These are phyloP conservation scores for Rhabdornis inornatus DNA, from an alignment of 2,113 vertebrate genomes.

Conservation along the genomic window DNA sequence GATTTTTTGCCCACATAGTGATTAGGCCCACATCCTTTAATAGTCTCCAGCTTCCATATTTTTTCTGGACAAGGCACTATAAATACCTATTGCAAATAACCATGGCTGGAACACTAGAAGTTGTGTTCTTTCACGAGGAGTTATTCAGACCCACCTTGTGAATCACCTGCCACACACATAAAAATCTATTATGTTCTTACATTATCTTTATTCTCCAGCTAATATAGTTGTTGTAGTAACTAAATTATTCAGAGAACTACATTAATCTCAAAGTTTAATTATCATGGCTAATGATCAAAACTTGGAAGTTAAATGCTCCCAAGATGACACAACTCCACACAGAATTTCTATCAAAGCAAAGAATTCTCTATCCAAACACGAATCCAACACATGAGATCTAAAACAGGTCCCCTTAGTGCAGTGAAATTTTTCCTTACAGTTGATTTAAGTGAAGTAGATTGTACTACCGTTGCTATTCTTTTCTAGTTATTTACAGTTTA, in stretches of 20 bases:
- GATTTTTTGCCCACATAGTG: neutral
- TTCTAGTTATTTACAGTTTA: neutral
- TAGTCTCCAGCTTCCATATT: neutral
- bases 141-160: neutral
- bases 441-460: neutral
- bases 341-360: neutral
- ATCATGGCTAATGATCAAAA: neutral
- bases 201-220: neutral
- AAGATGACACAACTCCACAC: neutral
- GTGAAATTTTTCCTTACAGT: neutral
- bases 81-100: neutral
- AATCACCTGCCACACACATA: neutral
- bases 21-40: neutral
- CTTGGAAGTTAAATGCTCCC: neutral
- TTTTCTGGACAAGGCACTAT: neutral
- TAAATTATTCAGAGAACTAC: slow-evolving; percentile 5
- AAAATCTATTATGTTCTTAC: neutral
- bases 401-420: neutral
- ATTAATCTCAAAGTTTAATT: slow-evolving; percentile 19
- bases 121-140: neutral
- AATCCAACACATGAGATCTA: neutral
- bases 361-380: neutral
- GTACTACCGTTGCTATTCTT: neutral
- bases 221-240: neutral
- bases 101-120: neutral